Evolutionary conservation across 2,113 vertebrate genomes (phyloP).

Genomic region (Todiramphus chloris): DNA sequence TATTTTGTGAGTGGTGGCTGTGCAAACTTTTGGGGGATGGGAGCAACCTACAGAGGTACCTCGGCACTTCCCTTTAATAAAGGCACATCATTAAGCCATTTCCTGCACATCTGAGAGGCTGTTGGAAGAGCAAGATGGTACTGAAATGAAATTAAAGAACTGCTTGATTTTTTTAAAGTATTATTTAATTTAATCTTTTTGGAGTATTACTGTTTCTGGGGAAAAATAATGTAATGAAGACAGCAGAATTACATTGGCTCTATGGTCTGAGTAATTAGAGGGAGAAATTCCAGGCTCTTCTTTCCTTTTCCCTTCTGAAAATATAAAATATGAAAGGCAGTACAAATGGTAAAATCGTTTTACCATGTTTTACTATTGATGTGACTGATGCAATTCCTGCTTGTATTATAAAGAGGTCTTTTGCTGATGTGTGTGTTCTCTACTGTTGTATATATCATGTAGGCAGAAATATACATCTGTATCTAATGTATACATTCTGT

Average conservation of each 20-base stretch:
- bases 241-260: conserved; percentile 27
- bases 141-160: conserved; percentile 67
- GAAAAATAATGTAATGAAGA: conserved; percentile 61
- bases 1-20: neutral
- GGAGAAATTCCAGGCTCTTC: neutral
- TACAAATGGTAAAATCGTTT: neutral
- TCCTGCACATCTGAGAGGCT: conserved; percentile 53
- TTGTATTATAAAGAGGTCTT: neutral
- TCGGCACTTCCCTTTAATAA: conserved; percentile 28
- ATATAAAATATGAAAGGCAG: neutral
- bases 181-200: conserved; percentile 68
- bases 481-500: neutral
- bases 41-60: neutral
- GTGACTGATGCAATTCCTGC: neutral
- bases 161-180: neutral
- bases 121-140: conserved; percentile 34
- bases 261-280: conserved; percentile 32
- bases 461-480: neutral
- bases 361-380: neutral
- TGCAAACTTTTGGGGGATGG: conserved; percentile 10
- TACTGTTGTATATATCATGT: neutral
- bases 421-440: neutral
- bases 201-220: conserved; percentile 34
- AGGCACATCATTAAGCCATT: conserved; percentile 44
- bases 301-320: conserved; percentile 7